Evolutionary conservation across 2,113 vertebrate genomes (phyloP), one percentile per base, ranked within the genome.

Genomic region (Vicugna pacos): DNA sequence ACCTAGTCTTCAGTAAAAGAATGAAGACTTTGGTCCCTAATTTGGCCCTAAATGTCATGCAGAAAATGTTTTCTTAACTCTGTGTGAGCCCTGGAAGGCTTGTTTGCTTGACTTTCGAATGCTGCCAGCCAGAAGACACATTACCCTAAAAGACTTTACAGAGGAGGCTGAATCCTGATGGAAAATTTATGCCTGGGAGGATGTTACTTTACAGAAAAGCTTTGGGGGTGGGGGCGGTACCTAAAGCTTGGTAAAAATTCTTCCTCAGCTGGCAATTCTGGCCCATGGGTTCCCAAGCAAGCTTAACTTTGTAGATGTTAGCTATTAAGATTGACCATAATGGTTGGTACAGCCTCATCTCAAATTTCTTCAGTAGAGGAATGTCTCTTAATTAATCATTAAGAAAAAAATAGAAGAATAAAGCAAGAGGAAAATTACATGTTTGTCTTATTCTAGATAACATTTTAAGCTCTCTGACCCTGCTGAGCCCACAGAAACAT

Each of bases 311-410:
- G 50, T 73, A 72, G 67, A 80, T 24, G 58, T 86, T 50, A 82
- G 8, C 60, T 89, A 60, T 91, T 84, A 94, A 76, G 77, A 97
- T 84, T 94, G 77, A 86, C n/a, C 3, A 0, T 22, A 72, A 52
- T 62, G 64, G 28, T 62, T 96, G 93, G 42, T 73, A 75, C 82
- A 89, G 54, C 46, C 86, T 75, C 28, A 64, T 62, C 67, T 97
- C 67, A 92, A 58, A 83, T 97, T 96, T 94, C 89, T 97, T 96
- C 83, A 96, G 95, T 95, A 82, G 75, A 98, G 80, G 97, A 98
- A 98, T 98, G 98, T 94, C 48, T 98, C 87, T 97, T 98, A 98
- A 98, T 98, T 98, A 98, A 98, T 97, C 93, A 97, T 60, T 93
- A 64, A 96, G 83, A 95, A 95, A 91, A 89, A 96, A 95, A 64